Conservation (phyloP, 2,888 invertebrate species). For the Bombylius major region DNA sequence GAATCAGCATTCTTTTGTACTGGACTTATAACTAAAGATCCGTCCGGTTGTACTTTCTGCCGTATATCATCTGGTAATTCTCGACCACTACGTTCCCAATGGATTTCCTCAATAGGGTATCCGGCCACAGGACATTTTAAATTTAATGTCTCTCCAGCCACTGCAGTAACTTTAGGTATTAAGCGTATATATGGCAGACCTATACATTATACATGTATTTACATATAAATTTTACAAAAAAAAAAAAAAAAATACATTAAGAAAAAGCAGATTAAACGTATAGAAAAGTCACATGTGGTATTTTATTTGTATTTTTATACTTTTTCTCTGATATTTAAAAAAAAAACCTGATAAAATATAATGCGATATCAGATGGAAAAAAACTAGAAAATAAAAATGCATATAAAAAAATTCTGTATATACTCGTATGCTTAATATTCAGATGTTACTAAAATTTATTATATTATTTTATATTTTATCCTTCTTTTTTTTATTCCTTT, state of each 20-base stretch:
- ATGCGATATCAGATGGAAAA: no score
- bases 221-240: not conserved
- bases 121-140: conserved; percentile 73
- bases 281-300: no score
- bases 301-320: no score
- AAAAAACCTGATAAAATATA: no score
- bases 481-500: no score
- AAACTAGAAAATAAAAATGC: no score
- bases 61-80: conserved; percentile 68
- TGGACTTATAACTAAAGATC: conserved; percentile 59
- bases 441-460: no score
- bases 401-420: no score
- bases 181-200: conserved; percentile 67
- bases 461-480: no score
- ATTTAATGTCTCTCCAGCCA: conserved; percentile 60
- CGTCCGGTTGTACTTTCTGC: conserved; percentile 60
- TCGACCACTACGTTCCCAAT: conserved; percentile 62
- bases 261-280: not conserved
- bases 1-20: conserved; percentile 64
- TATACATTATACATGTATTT: conserved; percentile 21
- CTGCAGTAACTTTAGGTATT: conserved; percentile 69
- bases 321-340: no score
- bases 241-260: conserved; percentile 3
- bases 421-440: no score
- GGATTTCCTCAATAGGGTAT: conserved; percentile 66